Conservation (phyloP, 2,113 vertebrate species). For the Tupaia tana region DNA sequence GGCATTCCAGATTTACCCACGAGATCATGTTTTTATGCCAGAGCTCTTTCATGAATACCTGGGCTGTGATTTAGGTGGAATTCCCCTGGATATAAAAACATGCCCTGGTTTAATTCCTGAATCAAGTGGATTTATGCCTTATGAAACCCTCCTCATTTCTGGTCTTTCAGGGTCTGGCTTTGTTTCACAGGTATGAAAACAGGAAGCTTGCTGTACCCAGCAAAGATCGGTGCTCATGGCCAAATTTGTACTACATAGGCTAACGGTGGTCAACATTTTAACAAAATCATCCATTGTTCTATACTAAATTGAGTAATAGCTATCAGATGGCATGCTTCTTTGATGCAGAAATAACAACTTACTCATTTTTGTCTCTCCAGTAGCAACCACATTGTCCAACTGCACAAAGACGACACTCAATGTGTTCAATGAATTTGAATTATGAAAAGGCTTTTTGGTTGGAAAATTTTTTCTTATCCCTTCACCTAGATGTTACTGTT, state of each 20-base stretch:
- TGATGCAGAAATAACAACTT: neutral
- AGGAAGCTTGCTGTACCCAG: neutral
- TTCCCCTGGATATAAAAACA: conserved; percentile 49
- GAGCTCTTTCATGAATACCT: neutral
- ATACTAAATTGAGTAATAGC: neutral
- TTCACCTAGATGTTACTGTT: neutral
- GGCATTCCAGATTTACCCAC: neutral
- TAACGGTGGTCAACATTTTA: neutral
- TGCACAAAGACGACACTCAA: neutral
- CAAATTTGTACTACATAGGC: neutral
- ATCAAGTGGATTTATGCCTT: conserved; percentile 14
- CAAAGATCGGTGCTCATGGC: neutral
- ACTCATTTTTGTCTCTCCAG: neutral
- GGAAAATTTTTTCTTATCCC: neutral
- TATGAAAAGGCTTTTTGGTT: neutral
- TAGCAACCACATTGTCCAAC: neutral
- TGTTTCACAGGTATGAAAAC: conserved; percentile 38
- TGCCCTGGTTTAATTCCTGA: conserved; percentile 52
- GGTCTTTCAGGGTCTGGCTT: conserved; percentile 33
- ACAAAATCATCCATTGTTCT: neutral
- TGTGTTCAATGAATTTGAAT: conserved; percentile 27
- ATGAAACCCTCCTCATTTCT: neutral
- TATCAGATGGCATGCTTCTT: neutral
- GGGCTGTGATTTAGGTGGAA: conserved; percentile 48
- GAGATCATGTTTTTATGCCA: neutral